Evolutionary conservation across 2,888 invertebrate genomes (phyloP).

Genomic region (Drosophila sordidula): DNA sequence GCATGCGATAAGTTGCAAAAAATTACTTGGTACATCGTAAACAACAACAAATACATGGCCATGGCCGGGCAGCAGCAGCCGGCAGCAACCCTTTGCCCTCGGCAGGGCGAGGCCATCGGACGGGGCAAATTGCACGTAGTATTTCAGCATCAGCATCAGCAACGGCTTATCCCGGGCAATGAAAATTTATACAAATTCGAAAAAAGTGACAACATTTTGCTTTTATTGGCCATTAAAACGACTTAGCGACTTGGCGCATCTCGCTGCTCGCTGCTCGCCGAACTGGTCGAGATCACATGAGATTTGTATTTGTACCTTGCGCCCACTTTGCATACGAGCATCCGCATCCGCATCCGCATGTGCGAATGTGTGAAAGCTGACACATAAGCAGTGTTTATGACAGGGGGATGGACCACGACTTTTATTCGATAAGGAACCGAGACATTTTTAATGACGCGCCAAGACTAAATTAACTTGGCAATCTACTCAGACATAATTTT

Average conservation of each 20-base stretch:
- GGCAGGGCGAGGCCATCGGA: neutral
- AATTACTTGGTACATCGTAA: slow-evolving; percentile 77
- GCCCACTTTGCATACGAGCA: slow-evolving; percentile 70
- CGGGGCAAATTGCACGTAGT: slow-evolving; percentile 74
- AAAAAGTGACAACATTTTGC: slow-evolving; percentile 84
- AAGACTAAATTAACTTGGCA: neutral
- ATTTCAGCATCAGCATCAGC: slow-evolving; percentile 78
- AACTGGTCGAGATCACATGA: slow-evolving; percentile 52
- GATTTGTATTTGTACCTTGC: slow-evolving; percentile 72
- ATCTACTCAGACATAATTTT: neutral
- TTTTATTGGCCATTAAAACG: slow-evolving; percentile 85
- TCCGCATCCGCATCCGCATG: neutral
- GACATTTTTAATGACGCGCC: slow-evolving; percentile 8
- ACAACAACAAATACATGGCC: slow-evolving; percentile 64
- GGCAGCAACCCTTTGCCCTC: slow-evolving; percentile 56
- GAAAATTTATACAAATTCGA: slow-evolving; percentile 83
- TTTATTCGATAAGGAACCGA: slow-evolving; percentile 25
- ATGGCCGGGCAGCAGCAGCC: slow-evolving; percentile 10
- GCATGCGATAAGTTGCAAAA: slow-evolving; percentile 79
- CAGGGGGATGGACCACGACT: slow-evolving; percentile 10
- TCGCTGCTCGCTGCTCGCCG: neutral
- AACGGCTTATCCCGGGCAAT: slow-evolving; percentile 78
- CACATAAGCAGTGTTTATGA: slow-evolving; percentile 32
- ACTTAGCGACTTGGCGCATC: slow-evolving; percentile 82
- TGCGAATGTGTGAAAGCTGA: slow-evolving; percentile 24